Percentiles rank a stretch among this genome's conserved stretches.
These are phyloP conservation scores for Paracanthobrama guichenoti DNA, from an alignment of 2,113 vertebrate species.

Conservation along the genomic window DNA sequence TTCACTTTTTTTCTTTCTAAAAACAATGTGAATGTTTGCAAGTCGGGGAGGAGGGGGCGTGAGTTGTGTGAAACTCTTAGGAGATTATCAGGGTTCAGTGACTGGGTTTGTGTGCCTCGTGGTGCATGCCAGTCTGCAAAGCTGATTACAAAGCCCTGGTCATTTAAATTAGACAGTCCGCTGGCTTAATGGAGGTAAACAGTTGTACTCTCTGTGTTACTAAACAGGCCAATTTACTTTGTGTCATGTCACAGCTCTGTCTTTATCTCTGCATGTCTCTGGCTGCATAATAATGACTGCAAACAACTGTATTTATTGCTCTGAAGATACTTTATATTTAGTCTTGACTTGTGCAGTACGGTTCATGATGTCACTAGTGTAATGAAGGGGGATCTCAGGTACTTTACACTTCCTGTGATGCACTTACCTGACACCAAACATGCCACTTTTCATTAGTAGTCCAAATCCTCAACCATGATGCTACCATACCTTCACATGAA, in stretches of 20 bases:
- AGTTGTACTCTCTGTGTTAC: slow-evolving; percentile 59
- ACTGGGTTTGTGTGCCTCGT: slow-evolving; percentile 40
- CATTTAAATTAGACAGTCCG: slow-evolving; percentile 60
- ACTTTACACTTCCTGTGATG: neutral
- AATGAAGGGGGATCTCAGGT: neutral
- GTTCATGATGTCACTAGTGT: neutral
- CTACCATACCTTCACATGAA: no score
- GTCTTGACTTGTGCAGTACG: neutral
- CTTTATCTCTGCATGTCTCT: slow-evolving; percentile 37
- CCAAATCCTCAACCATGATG: neutral
- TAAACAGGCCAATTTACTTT: slow-evolving; percentile 38
- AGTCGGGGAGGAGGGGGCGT: neutral
- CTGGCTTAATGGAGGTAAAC: slow-evolving; percentile 59
- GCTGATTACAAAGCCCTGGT: slow-evolving; percentile 68
- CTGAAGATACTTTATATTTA: neutral
- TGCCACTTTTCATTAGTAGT: neutral
- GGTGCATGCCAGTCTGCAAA: slow-evolving; percentile 63
- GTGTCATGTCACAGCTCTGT: neutral
- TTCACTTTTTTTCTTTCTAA: neutral
- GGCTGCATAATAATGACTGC: neutral
- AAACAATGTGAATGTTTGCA: slow-evolving; percentile 25
- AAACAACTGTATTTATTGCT: neutral
- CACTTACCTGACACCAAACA: neutral
- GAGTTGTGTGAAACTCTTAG: slow-evolving; percentile 3
- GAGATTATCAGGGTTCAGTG: slow-evolving; percentile 49